A percentile compares a stretch with the other conserved stretches of the same genome.
Evolutionary conservation across 2,797 vertebrate species (phyloP).

Genomic region (Lagodon rhomboides): DNA sequence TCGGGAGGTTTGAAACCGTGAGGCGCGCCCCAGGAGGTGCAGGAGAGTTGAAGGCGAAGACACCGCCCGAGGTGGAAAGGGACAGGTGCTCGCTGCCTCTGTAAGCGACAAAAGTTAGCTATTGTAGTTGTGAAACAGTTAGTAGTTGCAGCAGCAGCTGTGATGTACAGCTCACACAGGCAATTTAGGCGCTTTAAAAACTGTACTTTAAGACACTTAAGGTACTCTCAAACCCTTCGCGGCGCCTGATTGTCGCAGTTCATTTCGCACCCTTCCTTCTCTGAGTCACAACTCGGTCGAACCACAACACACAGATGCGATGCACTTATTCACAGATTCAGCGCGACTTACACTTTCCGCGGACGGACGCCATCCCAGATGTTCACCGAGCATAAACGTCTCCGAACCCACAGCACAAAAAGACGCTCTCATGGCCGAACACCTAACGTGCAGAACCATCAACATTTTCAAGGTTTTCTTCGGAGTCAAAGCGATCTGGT

Average conservation of each 20-base stretch:
- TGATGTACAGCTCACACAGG: background rate
- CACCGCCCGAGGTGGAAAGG: background rate
- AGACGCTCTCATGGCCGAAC: background rate
- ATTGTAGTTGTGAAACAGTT: background rate
- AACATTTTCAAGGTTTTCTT: background rate
- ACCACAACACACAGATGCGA: background rate
- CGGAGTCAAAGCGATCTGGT: background rate
- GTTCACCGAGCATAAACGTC: too few species aligned
- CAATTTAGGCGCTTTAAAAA: background rate
- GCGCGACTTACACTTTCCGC: background rate
- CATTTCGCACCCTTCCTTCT: background rate
- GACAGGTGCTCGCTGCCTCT: slow-evolving; percentile 1
- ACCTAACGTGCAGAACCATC: background rate
- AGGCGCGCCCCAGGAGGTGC: background rate
- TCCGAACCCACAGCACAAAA: rapidly evolving
- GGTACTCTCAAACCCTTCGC: background rate
- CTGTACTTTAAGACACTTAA: background rate
- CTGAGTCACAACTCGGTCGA: background rate
- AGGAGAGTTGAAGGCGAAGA: background rate
- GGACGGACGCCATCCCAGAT: background rate
- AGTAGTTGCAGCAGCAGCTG: background rate
- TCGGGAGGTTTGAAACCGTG: background rate
- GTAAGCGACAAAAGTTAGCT: background rate
- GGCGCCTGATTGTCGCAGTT: background rate
- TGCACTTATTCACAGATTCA: background rate